Percentiles rank a stretch among this genome's conserved stretches.
phyloP scores from a whole-genome alignment of 23 tunicate species.

The Diplosoma virens region DNA sequence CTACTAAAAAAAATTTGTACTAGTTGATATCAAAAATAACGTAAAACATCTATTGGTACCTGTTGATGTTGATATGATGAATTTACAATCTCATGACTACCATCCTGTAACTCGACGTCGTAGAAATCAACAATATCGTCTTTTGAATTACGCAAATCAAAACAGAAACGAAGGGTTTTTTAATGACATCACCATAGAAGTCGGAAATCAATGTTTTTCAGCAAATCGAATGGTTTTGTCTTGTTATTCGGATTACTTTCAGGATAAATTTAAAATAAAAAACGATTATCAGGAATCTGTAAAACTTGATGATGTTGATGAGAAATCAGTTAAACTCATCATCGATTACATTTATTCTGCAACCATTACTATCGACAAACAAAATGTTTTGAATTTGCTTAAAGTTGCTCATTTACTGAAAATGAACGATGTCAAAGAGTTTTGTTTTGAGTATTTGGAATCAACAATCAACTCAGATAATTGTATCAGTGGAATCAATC shows the following conservation, averaged over 20 bases:
- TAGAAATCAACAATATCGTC: no score
- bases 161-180: neutral
- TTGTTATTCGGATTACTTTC: constrained; percentile 16
- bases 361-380: neutral
- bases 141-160: constrained; percentile 4
- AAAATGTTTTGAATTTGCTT: neutral
- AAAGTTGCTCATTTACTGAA: neutral
- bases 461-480: neutral
- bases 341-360: constrained; percentile 20
- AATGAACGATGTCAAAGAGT: neutral
- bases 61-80: no score
- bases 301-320: neutral
- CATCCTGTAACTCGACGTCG: no score
- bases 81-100: no score
- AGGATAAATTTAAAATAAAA: neutral
- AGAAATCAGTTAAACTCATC: neutral
- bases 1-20: no score
- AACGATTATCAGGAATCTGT: neutral
- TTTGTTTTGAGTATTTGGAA: constrained; percentile 7
- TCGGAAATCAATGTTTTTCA: neutral
- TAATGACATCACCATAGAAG: constrained; percentile 11
- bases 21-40: no score
- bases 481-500: neutral
- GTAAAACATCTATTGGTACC: no score
- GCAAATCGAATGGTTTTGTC: constrained; percentile 14